Evolutionary conservation across 2,888 invertebrate species (phyloP).

Genomic region (Erynnis tages): DNA sequence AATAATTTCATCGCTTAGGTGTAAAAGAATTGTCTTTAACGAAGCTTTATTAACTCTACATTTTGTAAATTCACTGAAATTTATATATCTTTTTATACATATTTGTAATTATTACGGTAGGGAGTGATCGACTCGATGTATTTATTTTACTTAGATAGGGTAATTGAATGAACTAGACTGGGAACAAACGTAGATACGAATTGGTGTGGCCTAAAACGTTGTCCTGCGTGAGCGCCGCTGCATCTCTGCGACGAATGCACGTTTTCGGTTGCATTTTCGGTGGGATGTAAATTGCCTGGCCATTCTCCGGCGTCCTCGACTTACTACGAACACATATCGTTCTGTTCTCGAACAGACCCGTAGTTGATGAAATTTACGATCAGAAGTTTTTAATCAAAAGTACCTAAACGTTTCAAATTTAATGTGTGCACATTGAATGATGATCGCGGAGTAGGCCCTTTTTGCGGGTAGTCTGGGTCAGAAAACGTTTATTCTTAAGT

Average conservation of each 20-base stretch:
- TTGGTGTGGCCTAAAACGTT: slow-evolving; percentile 66
- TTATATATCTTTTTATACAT: slow-evolving; percentile 80
- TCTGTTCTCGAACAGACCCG: slow-evolving; percentile 48
- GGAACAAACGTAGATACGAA: slow-evolving; percentile 71
- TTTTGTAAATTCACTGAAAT: slow-evolving; percentile 79
- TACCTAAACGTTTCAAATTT: slow-evolving; percentile 46
- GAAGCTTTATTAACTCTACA: slow-evolving; percentile 81
- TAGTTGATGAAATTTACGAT: slow-evolving; percentile 46
- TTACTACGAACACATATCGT: slow-evolving; percentile 64
- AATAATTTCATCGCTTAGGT: slow-evolving; percentile 78
- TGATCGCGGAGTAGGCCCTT: slow-evolving; percentile 50
- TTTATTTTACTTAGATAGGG: slow-evolving; percentile 76
- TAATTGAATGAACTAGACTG: slow-evolving; percentile 74
- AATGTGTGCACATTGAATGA: slow-evolving; percentile 44
- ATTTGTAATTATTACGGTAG: slow-evolving; percentile 71
- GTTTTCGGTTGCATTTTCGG: slow-evolving; percentile 13
- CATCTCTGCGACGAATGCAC: slow-evolving; percentile 35
- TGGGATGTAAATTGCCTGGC: slow-evolving; percentile 28
- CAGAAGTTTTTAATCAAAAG: slow-evolving; percentile 41
- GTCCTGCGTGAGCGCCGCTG: slow-evolving; percentile 46
- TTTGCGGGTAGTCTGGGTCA: slow-evolving; percentile 43
- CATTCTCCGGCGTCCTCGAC: slow-evolving; percentile 41
- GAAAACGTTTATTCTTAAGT: slow-evolving; percentile 38
- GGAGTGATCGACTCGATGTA: slow-evolving; percentile 68
- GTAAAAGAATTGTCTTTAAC: slow-evolving; percentile 76